phyloP scores from a whole-genome alignment of 1,140 invertebrate genomes.

The Drosophila orosa region DNA sequence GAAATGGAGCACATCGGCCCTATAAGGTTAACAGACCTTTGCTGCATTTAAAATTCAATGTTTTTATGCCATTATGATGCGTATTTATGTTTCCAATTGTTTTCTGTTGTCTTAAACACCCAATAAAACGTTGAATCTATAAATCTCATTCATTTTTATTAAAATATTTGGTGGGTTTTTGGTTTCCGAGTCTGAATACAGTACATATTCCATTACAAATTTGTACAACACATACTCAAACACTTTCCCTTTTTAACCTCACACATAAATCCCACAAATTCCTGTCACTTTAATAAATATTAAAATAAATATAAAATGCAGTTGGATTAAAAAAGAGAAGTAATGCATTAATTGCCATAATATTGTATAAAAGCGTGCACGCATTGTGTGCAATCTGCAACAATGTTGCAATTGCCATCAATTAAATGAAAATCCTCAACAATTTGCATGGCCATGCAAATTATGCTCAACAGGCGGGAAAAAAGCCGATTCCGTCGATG shows the following conservation, averaged over 20 bases:
- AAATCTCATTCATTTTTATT: neutral
- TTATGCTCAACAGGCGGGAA: constrained; percentile 35
- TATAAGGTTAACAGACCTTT: constrained; percentile 8
- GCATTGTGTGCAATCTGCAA: constrained; percentile 38
- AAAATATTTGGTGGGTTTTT: neutral
- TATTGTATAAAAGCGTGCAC: constrained; percentile 15
- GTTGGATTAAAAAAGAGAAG: neutral
- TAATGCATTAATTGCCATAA: constrained; percentile 46
- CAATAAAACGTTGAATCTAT: neutral
- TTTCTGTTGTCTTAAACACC: neutral
- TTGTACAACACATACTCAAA: neutral
- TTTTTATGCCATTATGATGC: neutral
- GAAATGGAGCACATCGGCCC: constrained; percentile 8
- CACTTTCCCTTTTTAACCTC: neutral
- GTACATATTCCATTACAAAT: neutral
- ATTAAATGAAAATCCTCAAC: constrained; percentile 60
- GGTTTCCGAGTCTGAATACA: neutral
- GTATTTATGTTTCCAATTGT: neutral
- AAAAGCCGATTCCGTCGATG: constrained; percentile 12
- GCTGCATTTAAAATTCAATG: constrained; percentile 2
- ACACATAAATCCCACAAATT: constrained; percentile 4
- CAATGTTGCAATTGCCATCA: constrained; percentile 52
- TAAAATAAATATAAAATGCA: constrained; percentile 14
- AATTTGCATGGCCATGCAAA: constrained; percentile 69
- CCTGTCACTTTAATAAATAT: constrained; percentile 6